These are phyloP conservation scores for Bruchidius siliquastri DNA, from an alignment of 2,888 invertebrate species.

Conservation along the genomic window DNA sequence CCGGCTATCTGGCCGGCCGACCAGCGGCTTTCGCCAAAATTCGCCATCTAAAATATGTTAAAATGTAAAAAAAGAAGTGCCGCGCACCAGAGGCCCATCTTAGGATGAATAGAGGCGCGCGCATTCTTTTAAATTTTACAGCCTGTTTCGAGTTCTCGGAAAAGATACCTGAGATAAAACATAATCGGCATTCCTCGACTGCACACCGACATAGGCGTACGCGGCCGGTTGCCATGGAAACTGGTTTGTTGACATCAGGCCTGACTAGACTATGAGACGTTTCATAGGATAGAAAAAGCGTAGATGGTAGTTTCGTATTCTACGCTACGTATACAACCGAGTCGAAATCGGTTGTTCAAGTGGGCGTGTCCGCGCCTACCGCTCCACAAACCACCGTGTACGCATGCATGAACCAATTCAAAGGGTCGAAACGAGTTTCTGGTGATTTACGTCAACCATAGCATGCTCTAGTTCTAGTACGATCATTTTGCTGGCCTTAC, in stretches of 20 bases:
- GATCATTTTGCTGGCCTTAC: too few relatives aligned
- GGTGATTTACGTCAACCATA: too few relatives aligned
- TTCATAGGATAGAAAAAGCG: too few relatives aligned
- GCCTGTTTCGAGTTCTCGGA: slow-evolving; percentile 18
- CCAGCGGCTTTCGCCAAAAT: neutral
- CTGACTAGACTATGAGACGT: too few relatives aligned
- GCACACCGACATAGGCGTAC: slow-evolving; percentile 6
- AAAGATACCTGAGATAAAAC: slow-evolving; percentile 19
- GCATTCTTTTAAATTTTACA: slow-evolving; percentile 12
- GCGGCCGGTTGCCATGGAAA: neutral
- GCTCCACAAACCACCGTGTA: too few relatives aligned
- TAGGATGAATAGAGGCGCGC: slow-evolving; percentile 14
- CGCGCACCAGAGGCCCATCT: slow-evolving; percentile 12
- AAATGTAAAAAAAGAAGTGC: neutral
- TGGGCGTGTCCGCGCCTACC: too few relatives aligned
- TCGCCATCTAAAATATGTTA: neutral
- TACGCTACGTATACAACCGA: too few relatives aligned
- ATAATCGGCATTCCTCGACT: slow-evolving; percentile 14
- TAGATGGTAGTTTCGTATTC: too few relatives aligned
- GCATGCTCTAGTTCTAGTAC: too few relatives aligned
- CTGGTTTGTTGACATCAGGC: neutral
- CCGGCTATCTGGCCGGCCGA: neutral
- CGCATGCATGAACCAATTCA: too few relatives aligned
- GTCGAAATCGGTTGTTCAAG: too few relatives aligned
- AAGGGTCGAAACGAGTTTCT: too few relatives aligned